Evolutionary conservation across 2,888 invertebrate species (phyloP).

Genomic region (Pimpla rufipes): DNA sequence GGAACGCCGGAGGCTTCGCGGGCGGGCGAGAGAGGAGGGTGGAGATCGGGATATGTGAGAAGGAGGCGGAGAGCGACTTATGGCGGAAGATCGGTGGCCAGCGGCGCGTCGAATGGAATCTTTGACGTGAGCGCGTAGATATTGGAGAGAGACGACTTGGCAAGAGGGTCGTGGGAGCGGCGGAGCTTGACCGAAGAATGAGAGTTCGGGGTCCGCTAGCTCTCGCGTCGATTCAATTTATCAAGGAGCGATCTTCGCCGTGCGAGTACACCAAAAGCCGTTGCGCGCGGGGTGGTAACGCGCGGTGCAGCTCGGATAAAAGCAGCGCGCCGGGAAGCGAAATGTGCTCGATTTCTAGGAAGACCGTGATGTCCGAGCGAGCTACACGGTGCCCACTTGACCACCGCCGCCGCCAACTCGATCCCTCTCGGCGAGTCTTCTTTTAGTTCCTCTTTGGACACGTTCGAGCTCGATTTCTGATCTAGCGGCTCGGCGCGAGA

Average conservation of each 20-base stretch:
- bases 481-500: neutral
- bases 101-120: slow-evolving; percentile 37
- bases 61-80: slow-evolving; percentile 21
- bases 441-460: slow-evolving; percentile 8
- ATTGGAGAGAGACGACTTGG: slow-evolving; percentile 45
- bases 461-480: slow-evolving; percentile 12
- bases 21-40: too few species aligned
- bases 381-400: slow-evolving; percentile 20
- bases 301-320: slow-evolving; percentile 9
- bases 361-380: neutral
- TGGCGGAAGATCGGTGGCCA: slow-evolving; percentile 26
- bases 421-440: neutral
- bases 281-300: slow-evolving; percentile 17
- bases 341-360: slow-evolving; percentile 8
- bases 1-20: neutral
- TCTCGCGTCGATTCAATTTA: slow-evolving; percentile 69
- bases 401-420: slow-evolving; percentile 27
- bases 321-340: slow-evolving; percentile 5
- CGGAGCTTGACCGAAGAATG: slow-evolving; percentile 19
- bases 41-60: slow-evolving; percentile 10
- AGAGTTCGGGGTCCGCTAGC: slow-evolving; percentile 21
- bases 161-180: slow-evolving; percentile 41
- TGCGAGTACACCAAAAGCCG: neutral
- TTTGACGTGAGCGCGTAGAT: slow-evolving; percentile 47
- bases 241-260: slow-evolving; percentile 61